These are phyloP conservation scores for Haliclystus octoradiatus DNA, from an alignment of 30 jellyfish, hydroid and myxozoan genomes.

Conservation along the genomic window DNA sequence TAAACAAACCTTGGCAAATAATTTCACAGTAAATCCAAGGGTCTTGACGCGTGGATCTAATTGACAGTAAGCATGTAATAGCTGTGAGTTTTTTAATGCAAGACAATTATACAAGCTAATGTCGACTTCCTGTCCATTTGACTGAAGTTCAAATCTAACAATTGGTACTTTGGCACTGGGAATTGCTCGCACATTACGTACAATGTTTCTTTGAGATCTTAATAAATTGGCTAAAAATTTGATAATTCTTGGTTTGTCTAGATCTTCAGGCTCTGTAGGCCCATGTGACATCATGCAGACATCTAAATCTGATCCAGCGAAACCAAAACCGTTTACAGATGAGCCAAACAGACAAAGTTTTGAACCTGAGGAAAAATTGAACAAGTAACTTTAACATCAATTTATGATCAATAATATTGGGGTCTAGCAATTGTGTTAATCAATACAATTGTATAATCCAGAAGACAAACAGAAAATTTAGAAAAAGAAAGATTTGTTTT, in stretches of 20 bases:
- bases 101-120: conserved; percentile 58
- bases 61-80: conserved; percentile 33
- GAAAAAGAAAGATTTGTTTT: too few species aligned
- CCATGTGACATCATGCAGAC: conserved; percentile 32
- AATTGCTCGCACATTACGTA: conserved; percentile 22
- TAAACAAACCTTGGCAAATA: conserved; percentile 90
- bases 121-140: conserved; percentile 48
- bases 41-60: conserved; percentile 41
- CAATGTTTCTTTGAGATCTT: neutral
- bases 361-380: conserved; percentile 24
- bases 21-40: conserved; percentile 62
- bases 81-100: conserved; percentile 51
- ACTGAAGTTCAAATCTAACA: conserved; percentile 27
- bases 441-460: too few species aligned
- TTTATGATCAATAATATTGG: too few species aligned
- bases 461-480: too few species aligned
- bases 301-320: conserved; percentile 67
- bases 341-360: conserved; percentile 62
- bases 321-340: conserved; percentile 77
- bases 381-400: too few species aligned
- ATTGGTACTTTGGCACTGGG: conserved; percentile 78
- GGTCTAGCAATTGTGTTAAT: too few species aligned
- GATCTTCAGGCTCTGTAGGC: conserved; percentile 11
- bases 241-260: conserved; percentile 15
- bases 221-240: conserved; percentile 19